A percentile compares a stretch with the other conserved stretches of the same genome.
phyloP scores from a whole-genome alignment of 2,888 invertebrate genomes.

The Cataglyphis livida region DNA sequence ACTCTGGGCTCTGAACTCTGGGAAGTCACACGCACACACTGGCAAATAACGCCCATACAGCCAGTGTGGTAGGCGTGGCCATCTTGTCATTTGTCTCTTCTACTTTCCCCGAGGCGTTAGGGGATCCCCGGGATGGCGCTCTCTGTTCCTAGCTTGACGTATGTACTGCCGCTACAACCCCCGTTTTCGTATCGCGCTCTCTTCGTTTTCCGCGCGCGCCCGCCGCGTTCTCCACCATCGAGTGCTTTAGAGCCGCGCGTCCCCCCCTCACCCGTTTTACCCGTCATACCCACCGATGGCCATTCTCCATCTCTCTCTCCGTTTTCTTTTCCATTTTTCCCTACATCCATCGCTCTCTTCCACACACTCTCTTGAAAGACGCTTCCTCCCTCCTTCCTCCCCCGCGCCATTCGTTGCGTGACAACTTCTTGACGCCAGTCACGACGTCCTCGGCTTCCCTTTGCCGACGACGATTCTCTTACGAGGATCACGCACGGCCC shows the following conservation, averaged over 20 bases:
- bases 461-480: slow-evolving; percentile 42
- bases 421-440: slow-evolving; percentile 53
- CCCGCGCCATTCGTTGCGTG: slow-evolving; percentile 29
- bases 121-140: slow-evolving; percentile 78
- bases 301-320: slow-evolving; percentile 36
- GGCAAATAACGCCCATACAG: slow-evolving; percentile 79
- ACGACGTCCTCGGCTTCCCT: slow-evolving; percentile 35
- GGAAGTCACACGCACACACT: slow-evolving; percentile 72
- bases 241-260: slow-evolving; percentile 55
- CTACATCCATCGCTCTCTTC: slow-evolving; percentile 18
- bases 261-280: slow-evolving; percentile 9
- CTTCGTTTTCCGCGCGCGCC: slow-evolving; percentile 66
- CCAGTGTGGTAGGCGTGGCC: slow-evolving; percentile 80
- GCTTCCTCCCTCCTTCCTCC: background rate
- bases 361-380: slow-evolving; percentile 6
- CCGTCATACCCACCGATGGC: slow-evolving; percentile 25
- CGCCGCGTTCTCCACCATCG: slow-evolving; percentile 56
- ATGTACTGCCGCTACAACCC: slow-evolving; percentile 78
- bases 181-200: slow-evolving; percentile 65
- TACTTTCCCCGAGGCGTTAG: slow-evolving; percentile 75
- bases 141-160: slow-evolving; percentile 78
- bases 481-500: slow-evolving; percentile 50
- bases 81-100: slow-evolving; percentile 82
- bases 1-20: slow-evolving; percentile 58
- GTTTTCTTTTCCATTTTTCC: slow-evolving; percentile 27